phyloP scores from a whole-genome alignment of 2,113 vertebrate species.

The Cyanoramphus novaezelandiae region DNA sequence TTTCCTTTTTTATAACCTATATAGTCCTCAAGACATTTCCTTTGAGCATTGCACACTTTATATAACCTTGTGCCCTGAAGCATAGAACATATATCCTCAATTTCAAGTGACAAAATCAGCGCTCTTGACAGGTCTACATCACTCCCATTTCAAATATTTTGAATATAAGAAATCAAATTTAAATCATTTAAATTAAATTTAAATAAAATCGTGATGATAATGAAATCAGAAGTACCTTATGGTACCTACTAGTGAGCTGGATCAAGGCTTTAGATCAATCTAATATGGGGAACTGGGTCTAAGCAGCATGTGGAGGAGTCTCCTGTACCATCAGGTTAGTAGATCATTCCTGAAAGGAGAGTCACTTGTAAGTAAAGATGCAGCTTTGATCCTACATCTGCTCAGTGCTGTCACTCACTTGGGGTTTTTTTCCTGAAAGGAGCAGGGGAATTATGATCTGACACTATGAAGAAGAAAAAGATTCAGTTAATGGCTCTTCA shows the following conservation, averaged over 20 bases:
- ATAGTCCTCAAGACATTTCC: not conserved
- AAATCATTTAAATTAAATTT: not conserved
- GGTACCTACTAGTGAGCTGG: not conserved
- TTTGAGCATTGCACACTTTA: not conserved
- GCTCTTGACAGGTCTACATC: not conserved
- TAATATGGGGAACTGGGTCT: not conserved
- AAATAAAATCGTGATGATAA: not conserved
- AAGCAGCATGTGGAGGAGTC: not conserved
- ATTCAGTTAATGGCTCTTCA: not conserved
- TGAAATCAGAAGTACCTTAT: not conserved
- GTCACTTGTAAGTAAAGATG: not conserved
- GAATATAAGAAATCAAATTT: not conserved
- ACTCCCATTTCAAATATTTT: not conserved
- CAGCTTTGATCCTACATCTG: not conserved
- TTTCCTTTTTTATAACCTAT: not conserved
- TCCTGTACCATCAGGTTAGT: not conserved
- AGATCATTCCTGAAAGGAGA: not conserved
- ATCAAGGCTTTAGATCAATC: not conserved
- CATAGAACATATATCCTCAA: accelerated
- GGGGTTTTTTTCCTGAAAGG: not conserved
- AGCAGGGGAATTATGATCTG: not conserved
- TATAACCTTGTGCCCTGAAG: not conserved
- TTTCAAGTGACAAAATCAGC: not conserved
- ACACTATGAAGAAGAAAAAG: not conserved
- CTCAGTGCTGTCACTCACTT: not conserved